phyloP scores from a whole-genome alignment of 2,113 vertebrate genomes.

The Aythya baeri region DNA sequence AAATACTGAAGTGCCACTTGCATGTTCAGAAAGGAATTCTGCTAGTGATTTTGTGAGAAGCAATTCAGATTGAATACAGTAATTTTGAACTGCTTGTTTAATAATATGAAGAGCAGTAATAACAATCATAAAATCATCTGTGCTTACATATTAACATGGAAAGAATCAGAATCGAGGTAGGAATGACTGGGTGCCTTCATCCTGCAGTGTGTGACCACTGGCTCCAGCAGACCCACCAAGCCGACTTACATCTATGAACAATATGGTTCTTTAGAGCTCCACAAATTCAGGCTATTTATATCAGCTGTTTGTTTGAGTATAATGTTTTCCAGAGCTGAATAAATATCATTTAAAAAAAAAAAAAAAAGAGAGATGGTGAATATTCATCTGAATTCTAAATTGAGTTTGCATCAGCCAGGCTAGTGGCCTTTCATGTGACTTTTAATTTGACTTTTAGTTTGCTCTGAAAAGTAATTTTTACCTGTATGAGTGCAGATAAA shows the following conservation, averaged over 20 bases:
- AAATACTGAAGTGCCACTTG: constrained; percentile 72
- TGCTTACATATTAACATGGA: not conserved
- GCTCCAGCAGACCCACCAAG: not conserved
- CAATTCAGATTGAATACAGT: constrained; percentile 59
- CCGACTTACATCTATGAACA: not conserved
- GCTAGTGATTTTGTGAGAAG: constrained; percentile 46
- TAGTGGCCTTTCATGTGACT: not conserved
- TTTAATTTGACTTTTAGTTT: not conserved
- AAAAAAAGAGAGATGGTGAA: not conserved
- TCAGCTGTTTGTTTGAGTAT: not conserved
- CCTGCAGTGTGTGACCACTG: not conserved
- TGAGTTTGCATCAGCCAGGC: not conserved
- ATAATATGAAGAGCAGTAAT: constrained; percentile 60
- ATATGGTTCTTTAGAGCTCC: not conserved
- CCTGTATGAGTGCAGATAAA: not conserved
- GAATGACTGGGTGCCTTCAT: not conserved
- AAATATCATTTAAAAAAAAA: not conserved
- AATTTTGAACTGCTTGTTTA: constrained; percentile 64
- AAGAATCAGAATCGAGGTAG: not conserved
- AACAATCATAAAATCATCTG: constrained; percentile 19
- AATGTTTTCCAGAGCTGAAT: not conserved
- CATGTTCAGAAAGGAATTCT: constrained; percentile 57
- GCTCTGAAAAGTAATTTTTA: not conserved
- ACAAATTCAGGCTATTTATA: not conserved
- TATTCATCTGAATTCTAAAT: not conserved